A percentile compares a stretch with the other conserved stretches of the same genome.
Conservation (phyloP, 2,113 vertebrate genomes). For the Mohoua ochrocephala region DNA sequence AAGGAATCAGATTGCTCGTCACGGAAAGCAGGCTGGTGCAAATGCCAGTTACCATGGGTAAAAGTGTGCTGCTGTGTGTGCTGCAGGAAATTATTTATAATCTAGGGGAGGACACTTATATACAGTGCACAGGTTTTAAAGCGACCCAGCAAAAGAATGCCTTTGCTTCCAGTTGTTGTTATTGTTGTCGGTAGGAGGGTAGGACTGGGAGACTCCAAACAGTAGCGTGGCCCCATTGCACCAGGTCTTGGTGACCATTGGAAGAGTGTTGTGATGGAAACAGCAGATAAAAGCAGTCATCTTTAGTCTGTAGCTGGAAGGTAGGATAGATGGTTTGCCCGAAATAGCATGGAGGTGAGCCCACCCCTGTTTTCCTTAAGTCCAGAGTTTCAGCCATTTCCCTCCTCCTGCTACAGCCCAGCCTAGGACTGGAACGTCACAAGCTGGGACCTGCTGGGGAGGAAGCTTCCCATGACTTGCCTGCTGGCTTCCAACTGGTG, state of each 20-base stretch:
- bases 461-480: neutral
- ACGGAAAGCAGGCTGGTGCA: neutral
- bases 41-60: neutral
- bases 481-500: neutral
- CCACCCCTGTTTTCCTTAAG: neutral
- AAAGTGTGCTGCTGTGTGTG: neutral
- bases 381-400: neutral
- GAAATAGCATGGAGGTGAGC: neutral
- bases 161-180: neutral
- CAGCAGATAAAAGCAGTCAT: neutral
- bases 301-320: neutral
- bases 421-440: neutral
- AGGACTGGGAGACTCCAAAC: neutral
- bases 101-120: neutral
- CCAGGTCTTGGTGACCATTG: neutral
- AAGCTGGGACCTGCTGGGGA: neutral
- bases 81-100: neutral
- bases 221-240: accelerated
- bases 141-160: neutral
- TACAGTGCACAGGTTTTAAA: neutral
- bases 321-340: neutral
- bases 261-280: neutral
- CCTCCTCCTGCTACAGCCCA: neutral
- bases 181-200: neutral
- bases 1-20: neutral